These are phyloP conservation scores for Phacellophora camtschatica DNA, from an alignment of 30 jellyfish, hydroid and myxozoan species.

Conservation along the genomic window DNA sequence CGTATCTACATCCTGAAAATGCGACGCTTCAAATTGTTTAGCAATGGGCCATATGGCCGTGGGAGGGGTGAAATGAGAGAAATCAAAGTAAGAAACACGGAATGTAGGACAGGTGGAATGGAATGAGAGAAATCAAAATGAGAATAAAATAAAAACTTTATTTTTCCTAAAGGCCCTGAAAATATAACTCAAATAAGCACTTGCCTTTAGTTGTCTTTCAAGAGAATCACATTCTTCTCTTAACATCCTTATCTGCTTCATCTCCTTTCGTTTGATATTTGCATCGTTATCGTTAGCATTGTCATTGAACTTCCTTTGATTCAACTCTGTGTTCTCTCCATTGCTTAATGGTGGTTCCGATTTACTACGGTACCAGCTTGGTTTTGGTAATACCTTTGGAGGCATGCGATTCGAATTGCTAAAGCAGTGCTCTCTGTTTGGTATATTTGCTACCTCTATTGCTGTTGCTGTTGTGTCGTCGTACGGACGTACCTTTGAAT, in stretches of 20 bases:
- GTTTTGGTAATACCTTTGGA: conserved; percentile 7
- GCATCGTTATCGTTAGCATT: conserved; percentile 5
- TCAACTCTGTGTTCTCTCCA: not conserved
- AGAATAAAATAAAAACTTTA: too few relatives aligned
- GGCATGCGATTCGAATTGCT: not conserved
- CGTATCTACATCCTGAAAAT: not conserved
- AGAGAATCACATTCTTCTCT: conserved; percentile 75
- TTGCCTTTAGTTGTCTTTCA: conserved; percentile 92
- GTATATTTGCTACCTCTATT: too few relatives aligned
- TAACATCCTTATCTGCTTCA: conserved; percentile 60
- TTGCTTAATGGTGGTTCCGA: not conserved
- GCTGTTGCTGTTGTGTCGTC: too few relatives aligned
- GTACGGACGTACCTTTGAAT: too few relatives aligned
- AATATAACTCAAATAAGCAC: not conserved
- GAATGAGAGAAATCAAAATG: too few relatives aligned
- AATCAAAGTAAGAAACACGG: too few relatives aligned
- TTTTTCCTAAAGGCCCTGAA: not conserved
- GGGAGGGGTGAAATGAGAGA: too few relatives aligned
- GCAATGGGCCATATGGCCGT: too few relatives aligned
- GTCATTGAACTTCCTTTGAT: too few relatives aligned
- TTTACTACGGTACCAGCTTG: not conserved
- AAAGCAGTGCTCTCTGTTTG: too few relatives aligned
- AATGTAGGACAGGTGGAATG: too few relatives aligned
- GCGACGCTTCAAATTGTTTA: not conserved
- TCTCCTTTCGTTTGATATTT: conserved; percentile 42